Evolutionary conservation across 2,797 vertebrate species (phyloP), one percentile per base, ranked within the genome.

Genomic region (Oceanodroma leucorhoa): DNA sequence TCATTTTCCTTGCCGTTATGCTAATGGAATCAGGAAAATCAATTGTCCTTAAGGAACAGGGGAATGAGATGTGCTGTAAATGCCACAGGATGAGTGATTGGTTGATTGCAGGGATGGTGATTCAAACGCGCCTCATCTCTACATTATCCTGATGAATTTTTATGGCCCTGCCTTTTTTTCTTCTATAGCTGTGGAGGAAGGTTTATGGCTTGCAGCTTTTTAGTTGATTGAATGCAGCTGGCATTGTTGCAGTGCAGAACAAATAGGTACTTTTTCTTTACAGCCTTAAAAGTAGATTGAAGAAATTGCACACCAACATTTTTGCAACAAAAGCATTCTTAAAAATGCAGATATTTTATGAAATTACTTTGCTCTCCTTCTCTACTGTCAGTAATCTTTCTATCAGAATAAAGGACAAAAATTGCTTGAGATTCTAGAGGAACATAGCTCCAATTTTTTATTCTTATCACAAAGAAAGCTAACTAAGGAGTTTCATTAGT

Each of bases 31-130:
- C 97, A 98, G 98, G 98, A 98, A 98, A 99, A 98, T 98, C 98
- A 98, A 98, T 98, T 99, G 98, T 99, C 98, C 98, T 99, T 98
- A 98, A 99, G 98, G 98, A 98, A 98, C 98, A 98, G 98, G 97
- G 98, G 98, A 98, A 98, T 98, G 98, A 98, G 98, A 98, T 98
- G 98, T 98, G 98, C 98, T 98, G 98, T 98, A 98, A 99, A 99
- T 98, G 98, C 98, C 98, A 99, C 97, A 96, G 97, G 97, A 98
- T 98, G 98, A 99, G 98, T 98, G 98, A 99, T 98, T 98, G 98
- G 98, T 98, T 98, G 98, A 98, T 98, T 98, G 98, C 97, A 97
- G 96, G 93, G 98, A 98, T 97, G 94, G 97, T 97, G 97, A 98
- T 98, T 98, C 97, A 98, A 98, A 97, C 60, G 95, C 94, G 92